Percentiles rank a stretch among this genome's conserved stretches.
phyloP scores from a whole-genome alignment of 2,888 invertebrate genomes.

The Peribatodes rhomboidaria region DNA sequence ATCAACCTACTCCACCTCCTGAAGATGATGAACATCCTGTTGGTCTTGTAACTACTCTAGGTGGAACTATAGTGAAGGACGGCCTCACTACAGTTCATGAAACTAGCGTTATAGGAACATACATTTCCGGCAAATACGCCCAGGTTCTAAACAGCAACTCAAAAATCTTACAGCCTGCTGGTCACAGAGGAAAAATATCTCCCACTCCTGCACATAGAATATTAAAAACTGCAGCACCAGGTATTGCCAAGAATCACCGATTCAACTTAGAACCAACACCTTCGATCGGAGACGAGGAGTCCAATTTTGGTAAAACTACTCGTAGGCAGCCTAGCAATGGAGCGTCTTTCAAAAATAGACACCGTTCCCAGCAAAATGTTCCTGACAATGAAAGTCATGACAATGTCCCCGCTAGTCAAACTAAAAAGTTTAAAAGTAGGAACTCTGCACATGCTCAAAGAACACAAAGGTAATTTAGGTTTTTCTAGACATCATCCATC shows the following conservation, averaged over 20 bases:
- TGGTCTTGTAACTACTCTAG: conserved; percentile 93
- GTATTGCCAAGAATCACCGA: conserved; percentile 82
- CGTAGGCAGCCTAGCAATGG: conserved; percentile 83
- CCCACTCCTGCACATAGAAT: conserved; percentile 90
- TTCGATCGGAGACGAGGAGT: conserved; percentile 88
- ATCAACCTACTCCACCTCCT: conserved; percentile 75
- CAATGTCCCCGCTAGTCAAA: conserved; percentile 64
- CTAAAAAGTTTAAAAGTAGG: conserved; percentile 81
- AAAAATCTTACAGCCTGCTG: conserved; percentile 83
- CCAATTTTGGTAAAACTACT: conserved; percentile 82
- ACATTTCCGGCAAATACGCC: conserved; percentile 95
- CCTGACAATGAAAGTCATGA: conserved; percentile 75
- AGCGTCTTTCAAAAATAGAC: conserved; percentile 87
- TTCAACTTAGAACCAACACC: conserved; percentile 89
- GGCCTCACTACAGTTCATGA: conserved; percentile 94
- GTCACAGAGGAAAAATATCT: conserved; percentile 88
- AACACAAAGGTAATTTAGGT: conserved; percentile 72
- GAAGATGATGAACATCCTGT: conserved; percentile 90
- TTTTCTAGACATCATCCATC: conserved; percentile 22
- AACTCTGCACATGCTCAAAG: conserved; percentile 71
- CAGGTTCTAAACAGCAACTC: conserved; percentile 95
- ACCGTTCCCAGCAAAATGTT: conserved; percentile 74
- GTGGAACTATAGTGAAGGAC: conserved; percentile 93
- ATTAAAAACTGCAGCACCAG: conserved; percentile 91
- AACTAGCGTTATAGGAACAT: conserved; percentile 96